These are phyloP conservation scores for Centropristis striata DNA, from an alignment of 2,113 vertebrate species.

Conservation along the genomic window DNA sequence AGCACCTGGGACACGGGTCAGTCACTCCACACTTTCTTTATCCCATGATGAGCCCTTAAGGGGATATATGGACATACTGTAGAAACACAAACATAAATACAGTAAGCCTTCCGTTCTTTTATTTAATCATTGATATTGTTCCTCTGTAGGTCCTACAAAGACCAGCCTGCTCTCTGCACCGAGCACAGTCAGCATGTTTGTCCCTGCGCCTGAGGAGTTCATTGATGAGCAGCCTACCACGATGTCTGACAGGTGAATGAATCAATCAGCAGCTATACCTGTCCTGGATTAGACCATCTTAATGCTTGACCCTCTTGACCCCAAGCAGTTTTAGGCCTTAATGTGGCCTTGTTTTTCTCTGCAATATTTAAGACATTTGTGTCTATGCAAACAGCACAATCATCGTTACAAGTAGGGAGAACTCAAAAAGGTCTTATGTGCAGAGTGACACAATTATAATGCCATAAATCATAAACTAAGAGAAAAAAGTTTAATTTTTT, in stretches of 20 bases:
- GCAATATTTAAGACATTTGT: too few relatives aligned
- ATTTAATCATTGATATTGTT: neutral
- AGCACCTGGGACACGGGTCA: slow-evolving; percentile 98
- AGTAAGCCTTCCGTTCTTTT: neutral
- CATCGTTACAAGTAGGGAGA: too few relatives aligned
- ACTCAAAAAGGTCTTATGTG: too few relatives aligned
- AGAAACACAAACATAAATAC: neutral
- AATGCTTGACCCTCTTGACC: too few relatives aligned
- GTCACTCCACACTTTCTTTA: slow-evolving; percentile 54
- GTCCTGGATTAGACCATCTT: neutral
- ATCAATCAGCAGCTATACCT: neutral
- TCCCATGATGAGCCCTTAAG: neutral
- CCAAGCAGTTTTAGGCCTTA: too few relatives aligned
- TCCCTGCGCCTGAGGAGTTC: slow-evolving; percentile 97
- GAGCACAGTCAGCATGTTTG: slow-evolving; percentile 98
- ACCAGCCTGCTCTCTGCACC: slow-evolving; percentile 96
- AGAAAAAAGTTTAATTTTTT: too few relatives aligned
- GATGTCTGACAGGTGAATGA: slow-evolving; percentile 94
- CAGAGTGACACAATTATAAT: too few relatives aligned
- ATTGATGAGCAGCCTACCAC: slow-evolving; percentile 95
- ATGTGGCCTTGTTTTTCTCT: too few relatives aligned
- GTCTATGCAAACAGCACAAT: too few relatives aligned
- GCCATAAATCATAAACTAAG: too few relatives aligned
- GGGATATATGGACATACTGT: neutral
- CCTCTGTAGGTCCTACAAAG: slow-evolving; percentile 91